Base-by-base conservation (phyloP, 2,888 invertebrate species). In the Globia sparganii region DNA sequence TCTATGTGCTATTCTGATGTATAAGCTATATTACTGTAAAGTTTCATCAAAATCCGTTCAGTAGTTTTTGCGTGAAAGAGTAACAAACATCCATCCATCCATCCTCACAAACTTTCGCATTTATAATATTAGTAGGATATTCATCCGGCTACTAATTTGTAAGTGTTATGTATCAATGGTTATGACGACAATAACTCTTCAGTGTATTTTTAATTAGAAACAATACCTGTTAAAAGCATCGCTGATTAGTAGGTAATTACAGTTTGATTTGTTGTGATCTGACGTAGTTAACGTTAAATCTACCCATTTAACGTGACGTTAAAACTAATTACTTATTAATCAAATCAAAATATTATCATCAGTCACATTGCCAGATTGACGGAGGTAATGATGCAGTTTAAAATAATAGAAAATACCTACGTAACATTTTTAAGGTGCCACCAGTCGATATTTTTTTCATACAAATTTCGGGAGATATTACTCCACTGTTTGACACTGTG, bases 151-250 rank as follows among this genome's bases (percentile, higher is more conserved):
- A 9, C 5, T 11, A 65, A 65, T 40, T 4, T 59, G 31, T 61
- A 25, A 3, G 6, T 25, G 2, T 31, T 46, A 25, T 46, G 46
- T 46, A 34, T 5, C 31, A 25, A 11, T 28, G 40, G 18, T 8
- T 18, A 53, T 43, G 56, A 25, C 53, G 61, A 37, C 8, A 37
- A n/a, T n/a, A n/a, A 53, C 18, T 13, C 31, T 31, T 18, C 31
- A 69, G 31, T 75, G 53, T 43, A 62, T 73, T 43, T 31, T 25
- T 2, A 61, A 61, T 67, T 66, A 31, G 31, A 21, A 59, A 53
- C 66, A 61, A 21, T 66, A 62, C n/a, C n/a, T n/a, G n/a, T 49
- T 73, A 49, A 59, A 71, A 71, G 49, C 40, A 40, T 75, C 18
- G 49, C 72, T 31, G 53, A 75, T 74, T 61, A 40, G 15, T 67